Conservation (phyloP, 2,113 vertebrate genomes). For the Melospiza georgiana region DNA sequence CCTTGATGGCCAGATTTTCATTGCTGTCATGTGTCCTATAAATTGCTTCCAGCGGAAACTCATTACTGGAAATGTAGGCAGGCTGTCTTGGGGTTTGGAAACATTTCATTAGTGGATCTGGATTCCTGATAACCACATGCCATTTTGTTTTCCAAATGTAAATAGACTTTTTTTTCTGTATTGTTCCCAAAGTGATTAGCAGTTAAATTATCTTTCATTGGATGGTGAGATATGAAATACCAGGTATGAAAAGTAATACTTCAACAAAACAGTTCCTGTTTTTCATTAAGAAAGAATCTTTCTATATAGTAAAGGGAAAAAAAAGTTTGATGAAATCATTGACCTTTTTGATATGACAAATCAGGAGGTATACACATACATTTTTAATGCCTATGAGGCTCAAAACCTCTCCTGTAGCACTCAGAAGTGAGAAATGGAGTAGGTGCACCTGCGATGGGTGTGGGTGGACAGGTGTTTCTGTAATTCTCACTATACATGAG, state of each 20-base stretch:
- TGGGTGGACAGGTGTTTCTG: not conserved
- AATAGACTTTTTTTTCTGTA: not conserved
- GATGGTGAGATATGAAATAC: not conserved
- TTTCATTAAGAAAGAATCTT: not conserved
- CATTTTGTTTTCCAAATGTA: not conserved
- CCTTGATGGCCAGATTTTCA: not conserved
- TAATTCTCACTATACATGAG: rapidly evolving
- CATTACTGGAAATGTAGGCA: not conserved
- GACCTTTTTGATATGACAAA: not conserved
- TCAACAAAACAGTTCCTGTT: not conserved
- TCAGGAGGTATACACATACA: not conserved
- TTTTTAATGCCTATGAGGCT: not conserved
- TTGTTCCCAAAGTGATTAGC: not conserved
- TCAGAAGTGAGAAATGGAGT: not conserved
- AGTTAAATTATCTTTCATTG: not conserved
- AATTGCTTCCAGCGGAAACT: not conserved
- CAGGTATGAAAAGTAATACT: not conserved
- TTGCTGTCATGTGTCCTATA: not conserved
- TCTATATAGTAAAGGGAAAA: not conserved
- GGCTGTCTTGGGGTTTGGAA: not conserved
- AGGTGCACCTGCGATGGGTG: not conserved
- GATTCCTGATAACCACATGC: not conserved
- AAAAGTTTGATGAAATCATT: not conserved
- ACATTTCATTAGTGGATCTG: not conserved
- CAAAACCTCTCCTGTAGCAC: not conserved